phyloP scores from a whole-genome alignment of 2,888 invertebrate genomes.

The Siphlonurus alternatus region DNA sequence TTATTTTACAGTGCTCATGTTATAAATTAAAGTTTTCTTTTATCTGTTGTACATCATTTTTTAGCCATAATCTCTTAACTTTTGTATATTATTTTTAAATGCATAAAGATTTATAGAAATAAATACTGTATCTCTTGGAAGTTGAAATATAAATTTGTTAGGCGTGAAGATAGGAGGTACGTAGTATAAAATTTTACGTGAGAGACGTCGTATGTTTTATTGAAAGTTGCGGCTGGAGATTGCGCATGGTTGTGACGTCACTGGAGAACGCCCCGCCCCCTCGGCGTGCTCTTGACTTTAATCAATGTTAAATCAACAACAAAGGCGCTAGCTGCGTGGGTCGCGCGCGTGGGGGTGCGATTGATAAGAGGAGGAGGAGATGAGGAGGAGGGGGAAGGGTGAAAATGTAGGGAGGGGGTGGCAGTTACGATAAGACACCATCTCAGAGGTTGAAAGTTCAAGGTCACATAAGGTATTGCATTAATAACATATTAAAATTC shows the following conservation, averaged over 20 bases:
- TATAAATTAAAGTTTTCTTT: too few relatives aligned
- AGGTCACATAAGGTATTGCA: too few relatives aligned
- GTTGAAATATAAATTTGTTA: too few relatives aligned
- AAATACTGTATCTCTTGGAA: too few relatives aligned
- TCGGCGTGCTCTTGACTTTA: not conserved
- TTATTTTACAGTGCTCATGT: too few relatives aligned
- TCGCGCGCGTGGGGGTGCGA: not conserved
- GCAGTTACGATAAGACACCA: not conserved
- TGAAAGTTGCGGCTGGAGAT: not conserved
- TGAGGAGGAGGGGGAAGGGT: not conserved
- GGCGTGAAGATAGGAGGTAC: not conserved
- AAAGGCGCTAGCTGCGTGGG: not conserved
- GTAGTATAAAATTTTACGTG: not conserved
- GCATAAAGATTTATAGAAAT: too few relatives aligned
- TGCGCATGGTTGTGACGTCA: not conserved
- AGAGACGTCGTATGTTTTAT: not conserved
- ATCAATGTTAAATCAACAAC: not conserved
- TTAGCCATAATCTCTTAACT: too few relatives aligned
- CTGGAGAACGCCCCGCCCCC: too few relatives aligned
- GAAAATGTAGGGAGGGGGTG: too few relatives aligned
- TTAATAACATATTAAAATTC: too few relatives aligned
- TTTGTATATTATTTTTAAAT: too few relatives aligned
- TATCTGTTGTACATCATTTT: too few relatives aligned
- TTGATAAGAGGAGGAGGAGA: not conserved
- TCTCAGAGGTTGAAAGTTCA: not conserved